phyloP scores from a whole-genome alignment of 2,113 vertebrate species.

The Ovis canadensis region DNA sequence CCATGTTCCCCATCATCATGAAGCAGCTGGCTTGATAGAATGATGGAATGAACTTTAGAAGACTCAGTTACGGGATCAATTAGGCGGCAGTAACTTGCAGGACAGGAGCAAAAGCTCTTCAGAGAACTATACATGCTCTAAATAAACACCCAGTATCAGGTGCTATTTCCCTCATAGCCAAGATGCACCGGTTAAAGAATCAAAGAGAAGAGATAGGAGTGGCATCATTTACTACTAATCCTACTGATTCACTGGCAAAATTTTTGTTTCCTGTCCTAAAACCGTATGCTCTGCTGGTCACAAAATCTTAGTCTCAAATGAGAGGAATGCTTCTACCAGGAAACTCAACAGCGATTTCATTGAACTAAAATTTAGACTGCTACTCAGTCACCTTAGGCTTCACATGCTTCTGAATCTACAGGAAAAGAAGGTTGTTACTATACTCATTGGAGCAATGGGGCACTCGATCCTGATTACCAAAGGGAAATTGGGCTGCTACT shows the following conservation, averaged over 20 bases:
- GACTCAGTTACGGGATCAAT: background rate
- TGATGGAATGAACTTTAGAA: background rate
- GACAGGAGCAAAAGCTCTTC: background rate
- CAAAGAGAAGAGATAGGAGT: background rate
- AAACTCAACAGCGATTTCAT: background rate
- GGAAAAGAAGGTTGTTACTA: background rate
- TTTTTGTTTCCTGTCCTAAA: background rate
- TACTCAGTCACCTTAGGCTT: background rate
- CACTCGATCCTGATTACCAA: background rate
- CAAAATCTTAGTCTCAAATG: background rate
- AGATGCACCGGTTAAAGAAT: background rate
- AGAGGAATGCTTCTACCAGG: background rate
- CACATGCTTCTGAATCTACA: background rate
- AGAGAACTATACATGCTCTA: background rate
- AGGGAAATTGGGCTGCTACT: background rate
- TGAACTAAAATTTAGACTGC: background rate
- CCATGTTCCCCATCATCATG: background rate
- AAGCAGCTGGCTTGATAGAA: background rate
- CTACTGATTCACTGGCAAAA: background rate
- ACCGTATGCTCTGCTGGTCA: background rate
- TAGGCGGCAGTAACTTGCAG: background rate
- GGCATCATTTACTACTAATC: background rate
- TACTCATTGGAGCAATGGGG: background rate
- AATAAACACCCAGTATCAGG: background rate
- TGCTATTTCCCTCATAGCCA: background rate